Conservation (phyloP, 2,888 invertebrate genomes). For the Chamaedrilus cognettii region DNA sequence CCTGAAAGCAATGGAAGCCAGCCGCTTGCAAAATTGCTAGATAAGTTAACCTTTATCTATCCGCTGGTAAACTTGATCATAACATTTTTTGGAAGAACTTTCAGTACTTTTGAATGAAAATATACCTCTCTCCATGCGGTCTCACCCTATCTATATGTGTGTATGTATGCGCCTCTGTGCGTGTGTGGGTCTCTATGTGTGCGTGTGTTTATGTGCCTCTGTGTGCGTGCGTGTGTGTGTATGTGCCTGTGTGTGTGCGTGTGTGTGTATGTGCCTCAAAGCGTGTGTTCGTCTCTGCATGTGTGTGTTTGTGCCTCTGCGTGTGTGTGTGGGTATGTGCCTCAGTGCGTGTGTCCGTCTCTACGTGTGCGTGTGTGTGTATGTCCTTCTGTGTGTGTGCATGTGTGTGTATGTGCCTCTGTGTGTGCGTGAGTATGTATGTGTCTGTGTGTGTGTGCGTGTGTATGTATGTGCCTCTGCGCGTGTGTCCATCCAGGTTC, state of each 20-base stretch:
- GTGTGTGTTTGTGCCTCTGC: not conserved
- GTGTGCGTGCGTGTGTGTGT: too few species aligned
- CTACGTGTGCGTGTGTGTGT: not conserved
- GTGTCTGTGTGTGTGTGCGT: not conserved
- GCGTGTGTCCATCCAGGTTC: constrained; percentile 71
- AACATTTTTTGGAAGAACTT: too few species aligned
- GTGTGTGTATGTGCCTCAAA: too few species aligned
- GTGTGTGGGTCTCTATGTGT: not conserved
- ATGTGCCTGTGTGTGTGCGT: too few species aligned
- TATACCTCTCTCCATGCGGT: not conserved
- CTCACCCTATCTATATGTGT: not conserved
- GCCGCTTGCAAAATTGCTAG: too few species aligned
- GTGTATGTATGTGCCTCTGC: too few species aligned
- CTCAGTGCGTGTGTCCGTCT: not conserved
- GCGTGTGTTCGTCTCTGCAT: not conserved
- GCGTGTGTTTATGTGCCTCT: too few species aligned
- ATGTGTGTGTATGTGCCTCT: not conserved
- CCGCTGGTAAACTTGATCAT: too few species aligned
- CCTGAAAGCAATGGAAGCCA: too few species aligned
- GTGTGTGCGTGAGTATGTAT: not conserved
- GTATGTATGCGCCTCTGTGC: not conserved
- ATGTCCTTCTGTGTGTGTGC: not conserved
- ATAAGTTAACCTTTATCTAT: too few species aligned
- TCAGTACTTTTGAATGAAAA: too few species aligned
- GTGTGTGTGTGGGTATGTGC: not conserved